A percentile compares a stretch with the other conserved stretches of the same genome.
phyloP scores from a whole-genome alignment of 2,113 vertebrate species.

The Mesembrinibis cayennensis region DNA sequence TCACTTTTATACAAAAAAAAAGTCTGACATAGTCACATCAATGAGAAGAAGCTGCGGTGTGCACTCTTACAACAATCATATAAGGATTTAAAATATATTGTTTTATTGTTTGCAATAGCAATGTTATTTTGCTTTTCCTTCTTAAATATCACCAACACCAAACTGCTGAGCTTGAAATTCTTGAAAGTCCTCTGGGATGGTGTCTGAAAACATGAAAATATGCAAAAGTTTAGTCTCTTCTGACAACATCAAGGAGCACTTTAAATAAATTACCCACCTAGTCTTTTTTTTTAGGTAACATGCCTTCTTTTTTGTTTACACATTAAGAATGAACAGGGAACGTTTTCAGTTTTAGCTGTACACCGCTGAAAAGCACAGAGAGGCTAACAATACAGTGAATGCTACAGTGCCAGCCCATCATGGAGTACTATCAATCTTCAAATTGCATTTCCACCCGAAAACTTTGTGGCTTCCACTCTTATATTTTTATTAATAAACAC shows the following conservation, averaged over 20 bases:
- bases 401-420: neutral
- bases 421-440: neutral
- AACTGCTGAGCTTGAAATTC: conserved; percentile 81
- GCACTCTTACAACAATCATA: conserved; percentile 28
- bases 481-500: neutral
- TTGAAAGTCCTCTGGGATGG: conserved; percentile 90
- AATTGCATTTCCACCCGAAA: neutral
- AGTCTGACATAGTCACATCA: conserved; percentile 39
- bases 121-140: conserved; percentile 16
- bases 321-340: neutral
- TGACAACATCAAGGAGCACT: neutral
- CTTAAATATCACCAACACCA: conserved; percentile 74
- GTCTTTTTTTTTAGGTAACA: neutral
- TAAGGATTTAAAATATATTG: conserved; percentile 66
- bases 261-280: neutral
- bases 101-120: conserved; percentile 59
- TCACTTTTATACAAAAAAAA: conserved; percentile 65
- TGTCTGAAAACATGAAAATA: conserved; percentile 80
- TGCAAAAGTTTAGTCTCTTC: neutral
- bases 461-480: neutral
- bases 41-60: conserved; percentile 48
- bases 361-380: neutral
- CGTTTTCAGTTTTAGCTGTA: neutral
- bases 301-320: neutral
- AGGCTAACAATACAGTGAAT: neutral